A percentile compares a stretch with the other conserved stretches of the same genome.
Evolutionary conservation across 2,888 invertebrate genomes (phyloP).

Genomic region (Melipona beecheii): DNA sequence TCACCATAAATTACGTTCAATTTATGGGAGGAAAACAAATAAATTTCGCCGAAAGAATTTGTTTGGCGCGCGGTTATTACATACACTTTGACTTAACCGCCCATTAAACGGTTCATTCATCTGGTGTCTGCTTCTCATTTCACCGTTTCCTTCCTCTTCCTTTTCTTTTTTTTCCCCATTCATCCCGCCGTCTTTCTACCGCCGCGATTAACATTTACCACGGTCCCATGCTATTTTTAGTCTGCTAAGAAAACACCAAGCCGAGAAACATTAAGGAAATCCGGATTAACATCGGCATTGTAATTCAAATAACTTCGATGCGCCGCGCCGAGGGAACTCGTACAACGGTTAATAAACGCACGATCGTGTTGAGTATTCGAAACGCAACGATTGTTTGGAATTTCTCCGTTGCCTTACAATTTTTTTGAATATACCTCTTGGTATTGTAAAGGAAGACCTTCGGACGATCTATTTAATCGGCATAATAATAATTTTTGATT

Average conservation of each 20-base stretch:
- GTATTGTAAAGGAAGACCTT: no score
- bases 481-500: no score
- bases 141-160: background rate
- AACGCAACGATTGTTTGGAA: background rate
- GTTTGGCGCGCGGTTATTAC: constrained; percentile 31
- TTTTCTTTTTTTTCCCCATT: background rate
- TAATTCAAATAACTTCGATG: constrained; percentile 19
- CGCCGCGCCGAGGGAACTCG: background rate
- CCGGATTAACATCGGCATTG: constrained; percentile 20
- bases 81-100: constrained; percentile 26
- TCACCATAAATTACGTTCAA: constrained; percentile 43
- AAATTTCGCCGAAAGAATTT: constrained; percentile 47
- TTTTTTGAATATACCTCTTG: no score
- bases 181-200: background rate
- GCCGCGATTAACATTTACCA: constrained; percentile 19
- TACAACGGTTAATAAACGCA: constrained; percentile 13
- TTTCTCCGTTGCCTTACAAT: background rate
- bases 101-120: constrained; percentile 26
- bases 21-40: constrained; percentile 50
- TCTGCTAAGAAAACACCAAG: background rate
- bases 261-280: constrained; percentile 24
- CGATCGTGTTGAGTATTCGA: background rate
- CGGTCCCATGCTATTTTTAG: constrained; percentile 23
- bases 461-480: no score
- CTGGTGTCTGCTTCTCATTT: constrained; percentile 7